phyloP scores from a whole-genome alignment of 2,797 vertebrate species.

The Gouania willdenowi region DNA sequence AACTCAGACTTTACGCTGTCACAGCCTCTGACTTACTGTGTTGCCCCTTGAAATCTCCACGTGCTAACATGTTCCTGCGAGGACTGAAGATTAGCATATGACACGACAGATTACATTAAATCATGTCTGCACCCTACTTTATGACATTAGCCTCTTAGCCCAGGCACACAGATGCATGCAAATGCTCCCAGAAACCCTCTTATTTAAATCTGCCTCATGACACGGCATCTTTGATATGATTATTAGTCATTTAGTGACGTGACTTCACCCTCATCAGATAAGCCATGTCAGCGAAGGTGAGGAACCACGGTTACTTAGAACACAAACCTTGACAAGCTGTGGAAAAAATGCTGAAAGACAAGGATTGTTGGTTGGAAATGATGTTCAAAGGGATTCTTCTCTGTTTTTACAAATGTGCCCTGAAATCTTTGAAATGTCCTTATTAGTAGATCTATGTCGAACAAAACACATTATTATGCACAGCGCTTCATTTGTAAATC shows the following conservation, averaged over 20 bases:
- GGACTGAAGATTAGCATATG: conserved; percentile 99
- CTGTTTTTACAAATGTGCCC: too few relatives aligned
- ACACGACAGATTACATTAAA: conserved; percentile 99
- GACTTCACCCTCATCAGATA: conserved; percentile 92
- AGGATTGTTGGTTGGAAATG: conserved; percentile 16
- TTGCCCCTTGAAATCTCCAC: conserved; percentile 39
- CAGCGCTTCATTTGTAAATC: too few relatives aligned
- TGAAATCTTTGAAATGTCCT: too few relatives aligned
- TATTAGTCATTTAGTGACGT: conserved; percentile 97
- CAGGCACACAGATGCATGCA: conserved; percentile 91
- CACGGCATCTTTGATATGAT: conserved; percentile 99
- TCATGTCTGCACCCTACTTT: conserved; percentile 91
- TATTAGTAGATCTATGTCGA: too few relatives aligned
- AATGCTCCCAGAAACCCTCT: conserved; percentile 93
- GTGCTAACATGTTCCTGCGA: conserved; percentile 84
- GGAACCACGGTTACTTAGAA: conserved; percentile 88
- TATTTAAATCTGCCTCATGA: conserved; percentile 98
- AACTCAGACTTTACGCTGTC: conserved; percentile 59
- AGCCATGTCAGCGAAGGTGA: conserved; percentile 87
- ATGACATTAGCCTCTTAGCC: conserved; percentile 99
- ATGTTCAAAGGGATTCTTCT: too few relatives aligned
- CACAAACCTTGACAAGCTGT: conserved; percentile 66
- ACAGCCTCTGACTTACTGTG: conserved; percentile 32
- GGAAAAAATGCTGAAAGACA: conserved; percentile 28
- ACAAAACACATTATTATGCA: too few relatives aligned